Evolutionary conservation across 2,113 vertebrate species (phyloP).

Genomic region (Vimba vimba): DNA sequence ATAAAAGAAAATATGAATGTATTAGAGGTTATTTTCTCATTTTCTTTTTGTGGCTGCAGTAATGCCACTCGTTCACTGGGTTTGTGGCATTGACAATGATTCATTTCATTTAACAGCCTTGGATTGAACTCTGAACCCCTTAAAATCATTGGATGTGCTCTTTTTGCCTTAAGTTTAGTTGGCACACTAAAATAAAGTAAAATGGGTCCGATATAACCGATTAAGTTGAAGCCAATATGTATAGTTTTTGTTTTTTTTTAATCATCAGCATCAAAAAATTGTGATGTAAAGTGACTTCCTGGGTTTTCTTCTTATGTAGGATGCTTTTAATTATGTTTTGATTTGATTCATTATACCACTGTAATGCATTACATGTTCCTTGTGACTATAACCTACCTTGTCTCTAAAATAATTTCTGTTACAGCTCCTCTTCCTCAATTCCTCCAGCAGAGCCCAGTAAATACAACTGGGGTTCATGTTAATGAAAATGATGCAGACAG

Average conservation of each 20-base stretch:
- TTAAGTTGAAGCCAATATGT: constrained; percentile 27
- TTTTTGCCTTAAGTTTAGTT: constrained; percentile 49
- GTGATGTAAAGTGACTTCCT: constrained; percentile 27
- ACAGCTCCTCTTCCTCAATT: not conserved
- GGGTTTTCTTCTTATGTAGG: constrained; percentile 29
- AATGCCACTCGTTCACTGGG: constrained; percentile 18
- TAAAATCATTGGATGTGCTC: constrained; percentile 33
- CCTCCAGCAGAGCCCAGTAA: constrained; percentile 20
- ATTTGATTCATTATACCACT: constrained; percentile 16
- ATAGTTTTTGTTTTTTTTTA: not conserved
- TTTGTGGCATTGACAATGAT: constrained; percentile 1
- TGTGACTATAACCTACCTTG: constrained; percentile 14
- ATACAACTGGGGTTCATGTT: constrained; percentile 35
- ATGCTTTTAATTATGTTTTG: constrained; percentile 22
- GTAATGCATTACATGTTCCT: constrained; percentile 35
- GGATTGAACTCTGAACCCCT: not conserved
- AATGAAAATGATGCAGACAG: constrained; percentile 45
- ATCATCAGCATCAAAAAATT: constrained; percentile 13
- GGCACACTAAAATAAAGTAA: constrained; percentile 22
- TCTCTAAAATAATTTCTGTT: constrained; percentile 28
- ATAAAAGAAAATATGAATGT: constrained; percentile 31
- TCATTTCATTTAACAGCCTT: constrained; percentile 12
- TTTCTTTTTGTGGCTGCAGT: constrained; percentile 15
- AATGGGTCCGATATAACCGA: constrained; percentile 5
- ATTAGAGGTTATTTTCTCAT: constrained; percentile 2